Conservation (phyloP, 1,140 invertebrate species). For the Zaprionus ghesquierei region DNA sequence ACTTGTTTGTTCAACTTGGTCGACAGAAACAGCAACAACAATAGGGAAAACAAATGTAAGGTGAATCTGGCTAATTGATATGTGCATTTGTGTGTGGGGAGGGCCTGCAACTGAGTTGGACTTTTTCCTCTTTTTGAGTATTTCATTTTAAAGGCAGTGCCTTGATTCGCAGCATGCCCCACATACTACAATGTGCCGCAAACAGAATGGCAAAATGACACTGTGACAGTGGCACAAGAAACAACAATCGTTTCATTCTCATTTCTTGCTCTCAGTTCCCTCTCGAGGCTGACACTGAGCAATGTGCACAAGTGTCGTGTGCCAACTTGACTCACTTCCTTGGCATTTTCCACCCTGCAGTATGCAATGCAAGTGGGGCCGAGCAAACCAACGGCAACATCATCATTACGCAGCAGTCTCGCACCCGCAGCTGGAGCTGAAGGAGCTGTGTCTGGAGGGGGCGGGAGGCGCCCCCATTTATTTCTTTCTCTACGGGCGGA, state of each 20-base stretch:
- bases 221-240: slow-evolving; percentile 4
- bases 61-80: slow-evolving; percentile 25
- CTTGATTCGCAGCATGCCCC: slow-evolving; percentile 21
- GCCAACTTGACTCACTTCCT: background rate
- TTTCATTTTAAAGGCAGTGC: background rate
- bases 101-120: no score
- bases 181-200: slow-evolving; percentile 37
- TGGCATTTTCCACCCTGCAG: background rate
- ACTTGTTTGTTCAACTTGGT: slow-evolving; percentile 26
- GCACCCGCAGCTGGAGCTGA: background rate
- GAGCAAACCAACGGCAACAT: slow-evolving; percentile 11
- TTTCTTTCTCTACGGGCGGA: slow-evolving; percentile 22
- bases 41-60: background rate
- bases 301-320: slow-evolving; percentile 33
- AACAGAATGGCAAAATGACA: background rate
- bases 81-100: slow-evolving; percentile 17
- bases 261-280: background rate
- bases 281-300: slow-evolving; percentile 39
- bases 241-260: slow-evolving; percentile 18
- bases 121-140: no score
- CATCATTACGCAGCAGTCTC: background rate
- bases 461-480: slow-evolving; percentile 8
- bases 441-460: background rate
- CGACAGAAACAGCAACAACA: background rate
- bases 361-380: slow-evolving; percentile 2